phyloP scores from a whole-genome alignment of 2,888 invertebrate species.

The Neoaliturus tenellus region DNA sequence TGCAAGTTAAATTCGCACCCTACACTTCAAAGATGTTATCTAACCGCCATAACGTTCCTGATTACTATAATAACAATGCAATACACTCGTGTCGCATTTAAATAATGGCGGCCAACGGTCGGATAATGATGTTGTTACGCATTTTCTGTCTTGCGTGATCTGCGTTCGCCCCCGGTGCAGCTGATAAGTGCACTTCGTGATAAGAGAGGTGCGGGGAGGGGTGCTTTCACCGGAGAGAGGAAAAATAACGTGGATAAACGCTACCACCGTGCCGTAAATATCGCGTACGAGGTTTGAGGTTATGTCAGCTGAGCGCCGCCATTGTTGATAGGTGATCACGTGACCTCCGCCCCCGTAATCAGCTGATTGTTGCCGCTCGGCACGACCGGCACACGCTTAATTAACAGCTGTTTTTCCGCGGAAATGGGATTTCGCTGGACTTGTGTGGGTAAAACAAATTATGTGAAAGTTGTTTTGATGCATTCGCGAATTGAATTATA shows the following conservation, averaged over 20 bases:
- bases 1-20: too few relatives aligned
- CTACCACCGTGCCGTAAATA: background rate
- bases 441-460: too few relatives aligned
- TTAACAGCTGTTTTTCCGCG: background rate
- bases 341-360: background rate
- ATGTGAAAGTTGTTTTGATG: too few relatives aligned
- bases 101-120: background rate
- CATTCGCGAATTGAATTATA: too few relatives aligned
- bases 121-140: background rate
- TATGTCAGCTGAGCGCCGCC: background rate
- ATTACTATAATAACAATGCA: too few relatives aligned
- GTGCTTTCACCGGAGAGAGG: background rate
- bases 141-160: background rate
- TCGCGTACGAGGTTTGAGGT: slow-evolving; percentile 5
- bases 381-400: background rate
- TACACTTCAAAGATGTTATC: too few relatives aligned
- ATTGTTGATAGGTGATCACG: slow-evolving; percentile 8
- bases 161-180: background rate
- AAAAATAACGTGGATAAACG: background rate
- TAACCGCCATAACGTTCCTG: too few relatives aligned
- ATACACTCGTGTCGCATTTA: background rate
- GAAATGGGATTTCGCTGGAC: too few relatives aligned
- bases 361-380: background rate
- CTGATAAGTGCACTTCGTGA: background rate
- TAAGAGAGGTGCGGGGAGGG: background rate